Percentiles rank a stretch among this genome's conserved stretches.
Conservation (phyloP, 2,113 vertebrate genomes). For the Saccopteryx bilineata region DNA sequence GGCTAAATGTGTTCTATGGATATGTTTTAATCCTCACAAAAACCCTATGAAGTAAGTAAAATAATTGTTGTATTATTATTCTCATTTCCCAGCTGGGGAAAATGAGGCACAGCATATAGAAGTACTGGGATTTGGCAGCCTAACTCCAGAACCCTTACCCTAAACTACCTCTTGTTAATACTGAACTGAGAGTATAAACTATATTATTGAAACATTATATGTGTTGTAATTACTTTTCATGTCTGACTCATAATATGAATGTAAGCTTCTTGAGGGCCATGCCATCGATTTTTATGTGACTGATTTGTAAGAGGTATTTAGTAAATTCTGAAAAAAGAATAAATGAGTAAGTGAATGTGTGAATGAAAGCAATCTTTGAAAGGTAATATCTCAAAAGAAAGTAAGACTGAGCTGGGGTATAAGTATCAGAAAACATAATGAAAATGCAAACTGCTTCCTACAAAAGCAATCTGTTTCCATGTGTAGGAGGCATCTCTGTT, state of each 20-base stretch:
- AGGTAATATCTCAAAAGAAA: neutral
- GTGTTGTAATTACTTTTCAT: neutral
- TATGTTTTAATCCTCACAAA: neutral
- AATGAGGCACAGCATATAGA: neutral
- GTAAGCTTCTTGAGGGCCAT: neutral
- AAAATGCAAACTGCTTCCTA: neutral
- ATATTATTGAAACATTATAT: neutral
- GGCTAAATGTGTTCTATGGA: neutral
- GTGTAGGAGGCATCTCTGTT: neutral
- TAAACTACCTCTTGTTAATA: neutral
- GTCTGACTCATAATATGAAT: neutral
- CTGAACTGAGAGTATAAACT: neutral
- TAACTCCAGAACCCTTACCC: neutral
- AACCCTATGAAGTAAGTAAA: neutral
- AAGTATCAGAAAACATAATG: neutral
- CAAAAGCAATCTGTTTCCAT: neutral
- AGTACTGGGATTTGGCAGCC: neutral
- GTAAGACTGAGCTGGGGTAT: neutral
- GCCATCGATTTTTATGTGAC: neutral
- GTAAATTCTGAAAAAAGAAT: neutral
- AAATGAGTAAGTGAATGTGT: neutral
- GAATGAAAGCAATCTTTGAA: neutral
- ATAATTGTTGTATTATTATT: neutral
- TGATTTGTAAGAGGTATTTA: neutral
- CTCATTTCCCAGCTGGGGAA: neutral